Conservation (phyloP, 2,888 invertebrate species). For the Sphecodes monilicornis region DNA sequence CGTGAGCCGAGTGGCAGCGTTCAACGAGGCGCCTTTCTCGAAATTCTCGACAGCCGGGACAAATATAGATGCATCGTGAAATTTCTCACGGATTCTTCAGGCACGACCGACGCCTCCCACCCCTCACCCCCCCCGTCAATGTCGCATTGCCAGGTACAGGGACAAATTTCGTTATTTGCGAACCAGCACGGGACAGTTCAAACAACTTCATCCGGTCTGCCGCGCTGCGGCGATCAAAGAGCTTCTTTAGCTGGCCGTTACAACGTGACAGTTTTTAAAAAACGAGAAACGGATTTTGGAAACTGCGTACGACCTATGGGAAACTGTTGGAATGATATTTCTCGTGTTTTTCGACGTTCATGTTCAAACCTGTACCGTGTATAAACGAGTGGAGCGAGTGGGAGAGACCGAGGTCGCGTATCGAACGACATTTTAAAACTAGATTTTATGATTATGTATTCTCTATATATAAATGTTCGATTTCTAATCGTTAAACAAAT, state of each 20-base stretch:
- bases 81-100: constrained; percentile 50
- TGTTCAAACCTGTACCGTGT: background rate
- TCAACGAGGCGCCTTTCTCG: constrained; percentile 44
- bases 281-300: background rate
- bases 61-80: constrained; percentile 48
- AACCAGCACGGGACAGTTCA: constrained; percentile 18
- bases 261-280: constrained; percentile 13
- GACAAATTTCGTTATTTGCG: constrained; percentile 58
- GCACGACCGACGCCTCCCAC: constrained; percentile 1
- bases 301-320: background rate
- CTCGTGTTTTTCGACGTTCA: background rate
- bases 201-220: constrained; percentile 23
- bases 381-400: background rate
- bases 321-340: background rate
- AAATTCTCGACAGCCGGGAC: constrained; percentile 45
- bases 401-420: background rate
- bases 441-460: background rate
- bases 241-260: background rate
- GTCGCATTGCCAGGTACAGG: constrained; percentile 29
- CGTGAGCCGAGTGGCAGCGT: constrained; percentile 18
- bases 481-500: no score
- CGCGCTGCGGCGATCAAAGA: constrained; percentile 38
- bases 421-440: background rate
- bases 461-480: background rate
- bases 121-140: background rate